These are phyloP conservation scores for Tenthredo scrophulariae DNA, from an alignment of 2,888 invertebrate genomes.

Conservation along the genomic window DNA sequence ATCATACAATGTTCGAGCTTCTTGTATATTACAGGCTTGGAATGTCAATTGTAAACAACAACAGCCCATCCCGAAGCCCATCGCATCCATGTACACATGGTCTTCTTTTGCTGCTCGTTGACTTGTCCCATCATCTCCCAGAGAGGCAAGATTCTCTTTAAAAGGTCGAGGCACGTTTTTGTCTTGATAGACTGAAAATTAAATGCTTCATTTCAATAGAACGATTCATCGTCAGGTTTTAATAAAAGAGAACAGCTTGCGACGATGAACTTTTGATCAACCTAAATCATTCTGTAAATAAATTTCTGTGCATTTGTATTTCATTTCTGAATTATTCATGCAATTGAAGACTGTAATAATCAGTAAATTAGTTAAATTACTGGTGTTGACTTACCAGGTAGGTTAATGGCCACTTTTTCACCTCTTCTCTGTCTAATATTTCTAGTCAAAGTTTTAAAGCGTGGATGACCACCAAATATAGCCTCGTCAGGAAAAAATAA, in stretches of 20 bases:
- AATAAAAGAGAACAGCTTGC: neutral
- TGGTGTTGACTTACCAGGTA: conserved; percentile 87
- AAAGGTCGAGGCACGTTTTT: conserved; percentile 91
- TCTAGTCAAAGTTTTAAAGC: conserved; percentile 94
- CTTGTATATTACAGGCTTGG: conserved; percentile 97
- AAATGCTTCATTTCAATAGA: neutral
- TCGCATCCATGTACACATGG: conserved; percentile 98
- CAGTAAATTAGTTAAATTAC: neutral
- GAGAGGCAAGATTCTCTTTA: conserved; percentile 80
- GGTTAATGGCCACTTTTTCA: conserved; percentile 97
- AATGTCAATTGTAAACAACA: conserved; percentile 98
- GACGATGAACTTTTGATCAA: neutral
- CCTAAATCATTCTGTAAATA: neutral
- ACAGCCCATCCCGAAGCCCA: conserved; percentile 99
- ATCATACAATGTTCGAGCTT: conserved; percentile 97
- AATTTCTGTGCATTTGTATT: neutral
- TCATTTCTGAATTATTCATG: neutral
- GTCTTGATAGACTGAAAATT: conserved; percentile 91
- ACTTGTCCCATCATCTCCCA: conserved; percentile 84
- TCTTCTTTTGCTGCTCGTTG: conserved; percentile 88
- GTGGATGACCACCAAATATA: conserved; percentile 96
- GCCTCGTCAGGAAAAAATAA: conserved; percentile 97
- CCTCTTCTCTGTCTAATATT: conserved; percentile 96
- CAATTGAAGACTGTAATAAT: neutral
- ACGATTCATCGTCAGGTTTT: neutral